Evolutionary conservation across 2,888 invertebrate genomes (phyloP).

Genomic region (Syrista parreyssii): DNA sequence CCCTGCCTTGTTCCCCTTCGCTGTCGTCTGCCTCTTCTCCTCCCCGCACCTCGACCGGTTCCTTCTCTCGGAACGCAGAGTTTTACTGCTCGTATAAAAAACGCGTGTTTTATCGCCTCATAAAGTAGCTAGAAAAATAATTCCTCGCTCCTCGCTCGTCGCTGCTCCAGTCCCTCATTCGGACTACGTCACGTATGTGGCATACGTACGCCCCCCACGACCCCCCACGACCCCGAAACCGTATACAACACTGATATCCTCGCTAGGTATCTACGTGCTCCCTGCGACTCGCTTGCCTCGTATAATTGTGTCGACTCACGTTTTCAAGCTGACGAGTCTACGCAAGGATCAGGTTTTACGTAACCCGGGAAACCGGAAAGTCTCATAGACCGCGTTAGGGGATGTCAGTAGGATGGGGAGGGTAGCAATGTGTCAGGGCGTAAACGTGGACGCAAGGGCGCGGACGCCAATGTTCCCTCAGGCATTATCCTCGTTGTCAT

Average conservation of each 20-base stretch:
- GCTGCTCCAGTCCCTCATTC: not conserved
- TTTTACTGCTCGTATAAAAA: conserved; percentile 20
- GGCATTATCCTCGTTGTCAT: not conserved
- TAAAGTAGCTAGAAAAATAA: conserved; percentile 24
- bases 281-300: not conserved
- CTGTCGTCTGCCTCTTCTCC: not conserved
- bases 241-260: not conserved
- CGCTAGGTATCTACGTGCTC: not conserved
- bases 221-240: not conserved
- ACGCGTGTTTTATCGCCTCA: conserved; percentile 20
- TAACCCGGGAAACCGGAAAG: not conserved
- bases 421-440: not conserved
- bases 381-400: not conserved
- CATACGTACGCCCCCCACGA: not conserved
- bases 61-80: not conserved
- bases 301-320: not conserved
- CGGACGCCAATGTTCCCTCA: not conserved
- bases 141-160: not conserved
- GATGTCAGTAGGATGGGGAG: not conserved
- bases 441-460: not conserved
- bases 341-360: not conserved
- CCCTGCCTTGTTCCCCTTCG: not conserved
- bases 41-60: not conserved
- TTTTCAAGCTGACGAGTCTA: not conserved
- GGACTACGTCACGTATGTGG: not conserved